Evolutionary conservation across 2,888 invertebrate species (phyloP), one percentile per base, ranked within the genome.

Genomic region (Platycheirus albimanus): DNA sequence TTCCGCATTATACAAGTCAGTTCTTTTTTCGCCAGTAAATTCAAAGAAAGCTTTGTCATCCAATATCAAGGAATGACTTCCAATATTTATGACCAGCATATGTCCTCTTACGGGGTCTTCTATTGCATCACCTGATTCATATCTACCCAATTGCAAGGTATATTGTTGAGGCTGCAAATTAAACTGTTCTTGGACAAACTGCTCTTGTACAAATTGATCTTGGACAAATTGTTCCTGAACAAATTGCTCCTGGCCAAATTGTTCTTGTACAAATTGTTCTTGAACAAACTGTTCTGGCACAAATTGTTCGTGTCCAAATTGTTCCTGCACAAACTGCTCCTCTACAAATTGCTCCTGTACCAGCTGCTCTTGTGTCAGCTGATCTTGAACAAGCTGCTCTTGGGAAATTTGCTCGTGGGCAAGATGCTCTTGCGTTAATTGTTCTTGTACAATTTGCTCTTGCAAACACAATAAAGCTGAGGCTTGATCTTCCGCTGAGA

Each of bases 401-500:
- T 69, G 70, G 6, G 24, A 51, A 13, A 77, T 28, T 13, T 77
- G 77, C 4, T 72, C 78, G 11, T 78, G 81, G 0, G 13, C 54
- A 5, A 76, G 30, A 36, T 76, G 80, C 5, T 70, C 76, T 11
- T 80, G 81, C 0, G 17, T 64, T 8, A 76, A 43, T 43, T 76
- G 80, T 7, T 70, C 76, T 7, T 80, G 76, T 1, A 58, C 58
- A n/a, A 78, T 71, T 49, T 78, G 78, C 10, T 78, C 58, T 24
- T 78, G 78, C 4, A 83, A 38, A 13, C 78, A 78, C 13, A 83
- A 19, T 8, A 83, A 24, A 20, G 83, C 69, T 15, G 83, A 74
- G 0, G 78, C 78, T 41, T 83, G 72, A 10, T 78, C 83, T 52
- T 72, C 72, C 7, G 47, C 69, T 3, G 78, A 58, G 6, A 78